A percentile compares a stretch with the other conserved stretches of the same genome.
Evolutionary conservation across 2,113 vertebrate genomes (phyloP).

Genomic region (Apteryx owenii): DNA sequence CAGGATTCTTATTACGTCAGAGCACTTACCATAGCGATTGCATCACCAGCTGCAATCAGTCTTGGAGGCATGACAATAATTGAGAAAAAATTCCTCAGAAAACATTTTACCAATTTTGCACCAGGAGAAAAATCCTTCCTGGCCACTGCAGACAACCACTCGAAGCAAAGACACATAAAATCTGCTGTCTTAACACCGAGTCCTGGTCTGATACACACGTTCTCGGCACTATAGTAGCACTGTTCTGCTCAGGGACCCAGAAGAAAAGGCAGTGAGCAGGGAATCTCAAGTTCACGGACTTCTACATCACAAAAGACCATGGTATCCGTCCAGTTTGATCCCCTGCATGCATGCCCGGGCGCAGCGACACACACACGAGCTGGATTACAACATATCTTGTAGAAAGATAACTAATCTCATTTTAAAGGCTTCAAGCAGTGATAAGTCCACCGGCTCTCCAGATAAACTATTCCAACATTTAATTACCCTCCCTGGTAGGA

Average conservation of each 20-base stretch:
- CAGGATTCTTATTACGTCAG: neutral
- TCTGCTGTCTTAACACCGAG: neutral
- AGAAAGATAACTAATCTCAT: neutral
- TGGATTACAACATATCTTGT: neutral
- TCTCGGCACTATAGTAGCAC: neutral
- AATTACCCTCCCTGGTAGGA: neutral
- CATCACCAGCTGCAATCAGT: neutral
- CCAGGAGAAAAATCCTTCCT: neutral
- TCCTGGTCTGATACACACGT: rapidly evolving
- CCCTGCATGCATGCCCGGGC: rapidly evolving
- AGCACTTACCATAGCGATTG: neutral
- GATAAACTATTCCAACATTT: neutral
- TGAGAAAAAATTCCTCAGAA: neutral
- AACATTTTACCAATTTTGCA: neutral
- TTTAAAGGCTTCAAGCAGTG: neutral
- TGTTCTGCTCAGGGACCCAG: neutral
- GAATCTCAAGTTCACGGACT: neutral
- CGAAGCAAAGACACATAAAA: neutral
- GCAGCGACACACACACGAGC: rapidly evolving
- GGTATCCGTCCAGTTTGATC: rapidly evolving
- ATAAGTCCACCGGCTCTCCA: neutral
- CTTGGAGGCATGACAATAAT: neutral
- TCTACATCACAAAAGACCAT: rapidly evolving
- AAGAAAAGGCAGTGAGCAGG: neutral
- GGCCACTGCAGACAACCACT: neutral